Evolutionary conservation across 2,113 vertebrate genomes (phyloP).

Genomic region (Lathamus discolor): DNA sequence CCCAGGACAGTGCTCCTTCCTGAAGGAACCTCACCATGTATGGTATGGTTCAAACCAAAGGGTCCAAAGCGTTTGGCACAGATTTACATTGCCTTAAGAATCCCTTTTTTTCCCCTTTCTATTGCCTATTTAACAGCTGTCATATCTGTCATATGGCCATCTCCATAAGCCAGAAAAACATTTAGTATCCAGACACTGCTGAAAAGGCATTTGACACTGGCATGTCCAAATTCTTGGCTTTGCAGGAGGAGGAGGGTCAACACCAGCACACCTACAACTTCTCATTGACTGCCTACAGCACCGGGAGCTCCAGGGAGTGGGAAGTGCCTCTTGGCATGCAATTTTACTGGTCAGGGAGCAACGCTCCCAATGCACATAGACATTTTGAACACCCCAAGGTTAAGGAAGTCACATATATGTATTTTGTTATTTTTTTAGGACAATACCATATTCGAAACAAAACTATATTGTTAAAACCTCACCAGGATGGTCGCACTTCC

Average conservation of each 20-base stretch:
- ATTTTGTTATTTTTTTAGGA: not conserved
- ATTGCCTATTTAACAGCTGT: not conserved
- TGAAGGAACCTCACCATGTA: accelerated
- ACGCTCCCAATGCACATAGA: accelerated
- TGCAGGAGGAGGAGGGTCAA: not conserved
- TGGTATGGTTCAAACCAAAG: not conserved
- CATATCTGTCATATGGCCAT: not conserved
- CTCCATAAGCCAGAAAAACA: not conserved
- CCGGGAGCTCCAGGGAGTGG: not conserved
- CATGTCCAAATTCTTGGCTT: not conserved
- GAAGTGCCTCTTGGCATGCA: not conserved
- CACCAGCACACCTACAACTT: not conserved
- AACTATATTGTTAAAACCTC: not conserved
- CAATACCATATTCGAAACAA: not conserved
- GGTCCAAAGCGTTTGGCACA: not conserved
- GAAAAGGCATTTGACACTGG: not conserved
- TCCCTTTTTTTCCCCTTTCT: not conserved
- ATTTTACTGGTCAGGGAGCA: not conserved
- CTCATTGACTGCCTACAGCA: too few relatives aligned
- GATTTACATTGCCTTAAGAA: not conserved
- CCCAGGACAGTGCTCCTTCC: not conserved
- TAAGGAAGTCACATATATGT: not conserved
- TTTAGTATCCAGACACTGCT: not conserved
- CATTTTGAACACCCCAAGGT: not conserved
- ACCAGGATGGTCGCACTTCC: not conserved